Base-by-base conservation (phyloP, 2,113 vertebrate genomes). In the Daubentonia madagascariensis region DNA sequence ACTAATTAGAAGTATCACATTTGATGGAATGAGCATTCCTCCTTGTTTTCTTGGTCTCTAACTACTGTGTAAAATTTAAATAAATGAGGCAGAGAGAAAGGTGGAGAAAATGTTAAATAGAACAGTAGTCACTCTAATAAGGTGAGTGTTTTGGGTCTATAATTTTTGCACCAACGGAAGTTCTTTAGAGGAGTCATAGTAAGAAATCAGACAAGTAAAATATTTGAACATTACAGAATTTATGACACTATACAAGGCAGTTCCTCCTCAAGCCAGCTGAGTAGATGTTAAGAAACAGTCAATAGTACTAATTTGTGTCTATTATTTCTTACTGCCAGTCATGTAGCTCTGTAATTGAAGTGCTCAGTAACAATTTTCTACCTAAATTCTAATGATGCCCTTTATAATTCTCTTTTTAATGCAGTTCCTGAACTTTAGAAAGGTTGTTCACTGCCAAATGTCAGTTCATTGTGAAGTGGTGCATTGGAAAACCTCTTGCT, bases 391-490 rank as follows among this genome's bases (percentile, higher is more conserved):
- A 99, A 98, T 98, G 91, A 98, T 98, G 97, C 92, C 97, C 97
- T 99, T 99, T 98, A 98, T 98, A 98, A 98, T 98, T 96, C 96
- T 98, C 96, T 97, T 98, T 98, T 97, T 98, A 98, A 99, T 98
- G 94, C 94, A 98, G 96, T 98, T 95, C 50, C 97, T 99, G 98
- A 98, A 98, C 98, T 98, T 99, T 98, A 98, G 94, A 98, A 99
- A 99, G 97, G 97, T 98, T 98, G 94, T 97, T 98, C 37, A 5
- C 91, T 98, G 98, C 89, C 98, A 99, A 98, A 98, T 99, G 97
- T 98, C 97, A 98, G 93, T 98, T 97, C 89, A 86, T 94, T 97
- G 87, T 81, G 97, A 98, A 97, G 95, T 85, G 89, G 12, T 95
- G 67, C 70, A 97, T 89, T 96, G 93, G 89, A 98, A 99, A 98